Evolutionary conservation across 2,888 invertebrate genomes (phyloP).

Genomic region (Rhagium mordax): DNA sequence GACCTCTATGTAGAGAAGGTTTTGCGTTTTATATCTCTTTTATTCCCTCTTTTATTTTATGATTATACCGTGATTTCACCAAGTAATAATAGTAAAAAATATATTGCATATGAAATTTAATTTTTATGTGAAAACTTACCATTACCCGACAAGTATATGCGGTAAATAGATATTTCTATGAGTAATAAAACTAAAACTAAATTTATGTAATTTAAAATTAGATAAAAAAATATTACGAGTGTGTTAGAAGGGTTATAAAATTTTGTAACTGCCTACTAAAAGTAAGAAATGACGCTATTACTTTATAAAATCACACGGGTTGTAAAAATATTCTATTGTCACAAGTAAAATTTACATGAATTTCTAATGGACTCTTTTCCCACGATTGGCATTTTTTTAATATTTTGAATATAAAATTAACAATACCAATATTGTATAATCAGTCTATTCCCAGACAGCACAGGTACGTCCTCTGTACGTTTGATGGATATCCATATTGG

Average conservation of each 20-base stretch:
- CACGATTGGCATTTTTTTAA: no score
- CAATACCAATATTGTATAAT: no score
- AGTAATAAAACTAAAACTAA: slow-evolving; percentile 32
- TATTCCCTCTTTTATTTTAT: slow-evolving; percentile 66
- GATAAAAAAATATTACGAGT: slow-evolving; percentile 22
- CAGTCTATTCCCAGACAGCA: no score
- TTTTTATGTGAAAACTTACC: slow-evolving; percentile 58
- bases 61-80: slow-evolving; percentile 64
- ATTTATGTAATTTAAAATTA: slow-evolving; percentile 29
- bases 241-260: slow-evolving; percentile 1
- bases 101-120: slow-evolving; percentile 64
- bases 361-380: no score
- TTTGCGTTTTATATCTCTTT: slow-evolving; percentile 65
- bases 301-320: not conserved
- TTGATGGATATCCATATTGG: no score
- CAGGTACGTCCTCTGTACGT: no score
- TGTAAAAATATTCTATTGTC: not conserved
- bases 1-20: slow-evolving; percentile 62
- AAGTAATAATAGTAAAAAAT: slow-evolving; percentile 65
- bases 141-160: slow-evolving; percentile 20
- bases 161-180: slow-evolving; percentile 32
- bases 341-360: no score
- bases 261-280: not conserved
- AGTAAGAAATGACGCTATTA: not conserved
- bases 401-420: no score